A percentile compares a stretch with the other conserved stretches of the same genome.
These are phyloP conservation scores for Desmophyllum pertusum DNA, from an alignment of 92 coral and sea anemone species.

Conservation along the genomic window DNA sequence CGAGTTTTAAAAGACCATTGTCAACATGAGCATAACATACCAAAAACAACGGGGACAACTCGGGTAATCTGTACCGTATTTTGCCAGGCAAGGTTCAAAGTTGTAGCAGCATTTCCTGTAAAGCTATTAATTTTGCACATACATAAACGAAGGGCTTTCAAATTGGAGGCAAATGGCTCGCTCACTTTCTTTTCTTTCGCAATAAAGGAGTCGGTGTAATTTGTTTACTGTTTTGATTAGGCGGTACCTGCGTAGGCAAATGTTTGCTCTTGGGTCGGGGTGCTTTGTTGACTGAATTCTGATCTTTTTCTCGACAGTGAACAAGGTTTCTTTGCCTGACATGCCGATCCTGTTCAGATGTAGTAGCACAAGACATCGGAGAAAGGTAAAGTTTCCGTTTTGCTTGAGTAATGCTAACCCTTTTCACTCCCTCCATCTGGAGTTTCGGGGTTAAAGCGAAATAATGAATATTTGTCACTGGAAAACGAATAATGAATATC, in stretches of 20 bases:
- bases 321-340: background rate
- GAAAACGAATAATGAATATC: no score
- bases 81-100: background rate
- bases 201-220: background rate
- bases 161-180: no score
- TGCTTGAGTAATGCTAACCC: background rate
- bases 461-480: no score
- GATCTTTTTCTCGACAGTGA: background rate
- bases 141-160: background rate
- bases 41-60: background rate
- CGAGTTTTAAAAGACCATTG: background rate
- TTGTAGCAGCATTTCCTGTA: background rate
- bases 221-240: background rate
- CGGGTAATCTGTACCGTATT: no score
- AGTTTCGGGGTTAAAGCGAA: no score
- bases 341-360: background rate
- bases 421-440: background rate
- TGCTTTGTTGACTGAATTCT: background rate
- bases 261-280: background rate
- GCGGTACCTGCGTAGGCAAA: background rate
- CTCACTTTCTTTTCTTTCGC: no score
- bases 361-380: background rate
- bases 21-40: background rate
- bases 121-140: no score
- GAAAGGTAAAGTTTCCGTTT: background rate